phyloP scores from a whole-genome alignment of 1,140 invertebrate species.

The Zaprionus kolodkinae region DNA sequence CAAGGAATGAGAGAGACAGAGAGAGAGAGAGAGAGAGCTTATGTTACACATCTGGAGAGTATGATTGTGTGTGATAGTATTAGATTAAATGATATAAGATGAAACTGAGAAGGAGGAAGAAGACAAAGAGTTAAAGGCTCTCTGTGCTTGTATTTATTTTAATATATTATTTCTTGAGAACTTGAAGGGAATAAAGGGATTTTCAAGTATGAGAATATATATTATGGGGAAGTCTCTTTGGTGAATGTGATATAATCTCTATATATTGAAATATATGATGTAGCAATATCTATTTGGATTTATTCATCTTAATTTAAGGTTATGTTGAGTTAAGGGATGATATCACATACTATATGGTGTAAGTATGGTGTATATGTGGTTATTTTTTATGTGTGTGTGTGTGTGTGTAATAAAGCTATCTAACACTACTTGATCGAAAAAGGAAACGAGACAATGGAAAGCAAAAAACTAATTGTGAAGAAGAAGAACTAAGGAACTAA shows the following conservation, averaged over 20 bases:
- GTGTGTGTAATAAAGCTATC: conserved; percentile 21
- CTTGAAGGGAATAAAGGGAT: neutral
- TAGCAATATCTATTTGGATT: neutral
- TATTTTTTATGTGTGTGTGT: conserved; percentile 12
- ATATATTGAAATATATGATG: too few relatives aligned
- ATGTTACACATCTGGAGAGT: conserved; percentile 28
- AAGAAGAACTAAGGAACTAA: conserved; percentile 25
- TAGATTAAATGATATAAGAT: too few relatives aligned
- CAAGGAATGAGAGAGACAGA: conserved; percentile 8
- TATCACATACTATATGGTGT: neutral
- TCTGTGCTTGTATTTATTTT: neutral
- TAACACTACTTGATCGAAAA: conserved; percentile 63
- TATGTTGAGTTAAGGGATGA: neutral
- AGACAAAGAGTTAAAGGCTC: neutral
- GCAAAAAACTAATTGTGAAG: conserved; percentile 19
- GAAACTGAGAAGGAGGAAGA: neutral
- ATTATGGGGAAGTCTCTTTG: neutral
- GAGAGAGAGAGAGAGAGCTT: neutral
- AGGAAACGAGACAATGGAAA: conserved; percentile 32
- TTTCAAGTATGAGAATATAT: neutral
- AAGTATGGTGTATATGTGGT: neutral
- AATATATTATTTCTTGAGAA: neutral
- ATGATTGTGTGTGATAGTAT: conserved; percentile 18
- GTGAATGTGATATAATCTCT: too few relatives aligned
- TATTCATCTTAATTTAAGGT: neutral